Evolutionary conservation across 1,140 invertebrate genomes (phyloP), one percentile per base, ranked within the genome.

Genomic region (Hyles euphorbiae): DNA sequence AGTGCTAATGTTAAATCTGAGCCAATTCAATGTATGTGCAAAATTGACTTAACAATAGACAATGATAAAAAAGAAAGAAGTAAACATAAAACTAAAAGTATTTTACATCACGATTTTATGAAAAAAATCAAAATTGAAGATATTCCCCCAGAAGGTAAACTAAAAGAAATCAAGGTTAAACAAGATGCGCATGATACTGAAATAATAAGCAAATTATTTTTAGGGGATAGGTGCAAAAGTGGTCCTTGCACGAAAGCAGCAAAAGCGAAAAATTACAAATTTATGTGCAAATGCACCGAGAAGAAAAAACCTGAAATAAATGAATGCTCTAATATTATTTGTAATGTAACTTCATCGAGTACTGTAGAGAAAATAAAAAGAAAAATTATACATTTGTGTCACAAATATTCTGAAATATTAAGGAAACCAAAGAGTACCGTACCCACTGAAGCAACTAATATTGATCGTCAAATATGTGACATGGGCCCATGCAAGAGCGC

Each of bases 361-460:
- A 56, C 44, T 47, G 32, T 51, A 9, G 7, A 11, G 6, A 63
- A 60, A 58, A 33, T 63, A 11, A 60, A 56, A 34, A 55, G 57
- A 48, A 56, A 50, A 56, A 48, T 66, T 32, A 9, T 55, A 11
- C 34, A 12, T n/a, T 9, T 61, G 8, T 58, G 45, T 44, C 34
- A 12, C 10, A 61, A 60, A 47, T 60, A 61, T 56, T 61, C 64
- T 2, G 47, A 61, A 56, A 65, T 58, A 52, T 9, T 61, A 9
- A 34, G 34, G 8, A 10, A 34, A 34, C n/a, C n/a, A 10, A 47
- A 47, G 10, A 47, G 4, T 3, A 52, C 22, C 7, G 5, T 52
- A 34, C n/a, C 50, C n/a, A 9, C 9, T 34, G 8, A 52, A 52
- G 34, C 32, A 7, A 52, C 9, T 7, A 34, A 52, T 52, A 34